These are phyloP conservation scores for Phania funesta DNA, from an alignment of 2,888 invertebrate genomes.

Conservation along the genomic window DNA sequence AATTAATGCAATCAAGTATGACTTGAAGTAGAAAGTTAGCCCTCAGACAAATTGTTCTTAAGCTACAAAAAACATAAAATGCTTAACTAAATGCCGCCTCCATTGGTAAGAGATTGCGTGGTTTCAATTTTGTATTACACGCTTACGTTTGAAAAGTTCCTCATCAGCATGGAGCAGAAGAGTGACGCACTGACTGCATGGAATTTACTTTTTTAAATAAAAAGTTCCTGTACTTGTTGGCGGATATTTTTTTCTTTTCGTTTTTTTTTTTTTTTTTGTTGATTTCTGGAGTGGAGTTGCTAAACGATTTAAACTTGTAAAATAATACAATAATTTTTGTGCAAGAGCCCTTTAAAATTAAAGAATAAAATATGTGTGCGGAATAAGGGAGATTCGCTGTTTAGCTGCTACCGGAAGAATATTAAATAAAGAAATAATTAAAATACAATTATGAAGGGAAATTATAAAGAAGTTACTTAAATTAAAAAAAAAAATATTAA, in stretches of 20 bases:
- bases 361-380: conserved; percentile 19
- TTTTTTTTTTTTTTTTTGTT: too few relatives aligned
- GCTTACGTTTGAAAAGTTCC: conserved; percentile 2
- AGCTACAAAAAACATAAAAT: conserved; percentile 33
- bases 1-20: conserved; percentile 65
- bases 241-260: conserved; percentile 13
- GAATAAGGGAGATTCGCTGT: not conserved
- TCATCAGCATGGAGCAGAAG: not conserved
- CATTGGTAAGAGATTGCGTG: conserved; percentile 36
- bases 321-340: conserved; percentile 11
- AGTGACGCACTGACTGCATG: conserved; percentile 7
- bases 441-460: conserved; percentile 5
- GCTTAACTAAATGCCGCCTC: conserved; percentile 17
- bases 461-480: conserved; percentile 16
- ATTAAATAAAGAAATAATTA: not conserved
- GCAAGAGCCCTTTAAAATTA: conserved; percentile 39
- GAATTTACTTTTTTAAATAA: conserved; percentile 10
- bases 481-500: not conserved
- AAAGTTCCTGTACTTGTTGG: conserved; percentile 49
- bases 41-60: conserved; percentile 61
- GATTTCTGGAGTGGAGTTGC: conserved; percentile 51
- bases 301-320: conserved; percentile 54
- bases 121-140: not conserved
- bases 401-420: not conserved
- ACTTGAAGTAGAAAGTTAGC: conserved; percentile 64